These are phyloP conservation scores for Coreoperca whiteheadi DNA, from an alignment of 2,113 vertebrate genomes.

Conservation along the genomic window DNA sequence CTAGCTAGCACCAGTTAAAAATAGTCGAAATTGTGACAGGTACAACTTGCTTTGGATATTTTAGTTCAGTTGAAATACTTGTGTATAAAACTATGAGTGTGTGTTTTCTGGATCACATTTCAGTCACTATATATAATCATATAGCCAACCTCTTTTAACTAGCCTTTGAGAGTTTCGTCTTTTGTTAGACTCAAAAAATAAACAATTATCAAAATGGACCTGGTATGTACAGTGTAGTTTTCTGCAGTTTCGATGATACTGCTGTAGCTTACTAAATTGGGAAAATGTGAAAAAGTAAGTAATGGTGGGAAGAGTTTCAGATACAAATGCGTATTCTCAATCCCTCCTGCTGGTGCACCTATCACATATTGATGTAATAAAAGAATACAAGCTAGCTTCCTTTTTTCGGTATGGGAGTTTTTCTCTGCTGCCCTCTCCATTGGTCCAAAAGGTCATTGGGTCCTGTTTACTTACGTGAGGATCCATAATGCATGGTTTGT, in stretches of 20 bases:
- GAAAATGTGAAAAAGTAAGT: background rate
- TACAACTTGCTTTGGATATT: background rate
- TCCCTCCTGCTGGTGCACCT: background rate
- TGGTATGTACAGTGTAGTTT: background rate
- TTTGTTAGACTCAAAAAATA: background rate
- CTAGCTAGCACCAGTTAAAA: background rate
- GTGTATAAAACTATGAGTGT: background rate
- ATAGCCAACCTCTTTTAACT: background rate
- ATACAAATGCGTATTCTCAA: slow-evolving; percentile 21
- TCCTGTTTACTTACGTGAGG: slow-evolving; percentile 76
- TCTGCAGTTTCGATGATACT: background rate
- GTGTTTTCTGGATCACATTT: background rate
- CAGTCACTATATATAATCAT: background rate
- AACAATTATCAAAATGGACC: background rate
- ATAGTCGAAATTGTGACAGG: background rate
- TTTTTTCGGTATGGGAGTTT: slow-evolving; percentile 41
- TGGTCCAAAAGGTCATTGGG: slow-evolving; percentile 71
- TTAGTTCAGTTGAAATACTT: background rate
- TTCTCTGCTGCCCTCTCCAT: slow-evolving; percentile 39
- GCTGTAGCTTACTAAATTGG: background rate
- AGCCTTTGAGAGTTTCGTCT: background rate
- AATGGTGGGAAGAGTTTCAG: background rate
- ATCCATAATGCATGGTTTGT: slow-evolving; percentile 77
- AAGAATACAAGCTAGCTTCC: slow-evolving; percentile 15
- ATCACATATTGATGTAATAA: slow-evolving; percentile 9